Evolutionary conservation across 2,888 invertebrate genomes (phyloP), one percentile per base, ranked within the genome.

Genomic region (Atethmia centrago): DNA sequence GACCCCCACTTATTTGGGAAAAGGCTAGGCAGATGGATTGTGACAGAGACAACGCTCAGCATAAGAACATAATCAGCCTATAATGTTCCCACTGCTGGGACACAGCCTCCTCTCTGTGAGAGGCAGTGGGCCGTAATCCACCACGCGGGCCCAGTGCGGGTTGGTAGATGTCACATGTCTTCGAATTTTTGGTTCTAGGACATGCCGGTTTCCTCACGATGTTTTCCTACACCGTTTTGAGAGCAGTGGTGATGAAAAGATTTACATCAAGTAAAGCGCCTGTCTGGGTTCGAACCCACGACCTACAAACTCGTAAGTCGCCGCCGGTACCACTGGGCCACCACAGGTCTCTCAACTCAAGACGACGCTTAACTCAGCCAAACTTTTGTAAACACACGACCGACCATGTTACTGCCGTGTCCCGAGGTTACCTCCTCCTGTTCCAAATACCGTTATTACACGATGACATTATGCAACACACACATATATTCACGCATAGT

Each of bases 401-500:
- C 12, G 25, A 53, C 25, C 14, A 53, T 14, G 12, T 25, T 25
- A 25, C 14, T 25, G 53, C 14, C 5, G 12, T 7, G 8, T 28
- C 16, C 28, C 19, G 21, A 16, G 21, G 49, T 8, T 4, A 51
- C 5, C 36, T 40, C 19, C 71, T 58, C 59, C 74, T 9, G 51
- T n/a, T 40, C 63, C 21, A 28, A 51, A 75, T 28, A 81, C 61
- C 53, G 65, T 42, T 19, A 42, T 9, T 19, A 31, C 36, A 31
- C 56, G 55, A 55, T 64, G 55, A n/a, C 16, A 64, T 59, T 36
- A 73, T 55, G 31, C 64, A 65, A 61, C 47, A 36, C 25, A 36
- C 53, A 53, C 31, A 61, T 61, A 79, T 49, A 62, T 73, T 75
- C 72, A 79, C 75, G 80, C 80, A 2, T 2, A 59, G 4, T 21